Base-by-base conservation (phyloP, 64 coral and sea anemone genomes). In the Actinia tenebrosa region DNA sequence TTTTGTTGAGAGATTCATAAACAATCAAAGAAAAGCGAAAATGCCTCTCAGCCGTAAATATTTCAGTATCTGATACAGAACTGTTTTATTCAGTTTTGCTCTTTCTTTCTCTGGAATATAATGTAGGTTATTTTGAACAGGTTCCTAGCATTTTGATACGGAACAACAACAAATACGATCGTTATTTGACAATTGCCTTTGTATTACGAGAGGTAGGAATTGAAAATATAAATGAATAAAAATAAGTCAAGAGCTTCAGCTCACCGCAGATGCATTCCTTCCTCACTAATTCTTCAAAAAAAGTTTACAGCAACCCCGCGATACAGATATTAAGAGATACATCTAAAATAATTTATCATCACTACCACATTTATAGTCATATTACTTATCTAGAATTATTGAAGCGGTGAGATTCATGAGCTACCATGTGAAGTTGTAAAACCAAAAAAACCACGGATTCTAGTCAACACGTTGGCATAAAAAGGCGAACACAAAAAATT, bases 171-270 rank as follows among this genome's bases (percentile, higher is more conserved):
- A 75, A 75, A 75, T 75, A 75, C 79, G 16, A 81, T 45, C 16
- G 53, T 37, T 81, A 81, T 81, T 81, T 53, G 43, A 50, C 79
- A 81, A 81, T 47, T 22, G 79, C 44, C 79, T 81, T 81, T 81
- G 79, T 81, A n/a, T 50, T 22, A 45, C 79, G 46, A 81, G 50
- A 75, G 18, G 79, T 23, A 44, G 46, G 17, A 81, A 81, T 52
- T 50, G 45, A 81, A 75, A 53, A 53, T 53, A 81, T 1, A 37
- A 79, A 81, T 5, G 15, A 81, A 79, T 46, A 81, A 81, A 81
- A 53, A 81, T 45, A 81, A 45, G 43, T 53, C 50, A 81, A 81
- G 69, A 26, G 69, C 26, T 42, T 19, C 22, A 45, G 16, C 50
- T 25, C 22, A 81, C 79, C 79, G 53, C 79, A 81, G 27, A 22